A percentile compares a stretch with the other conserved stretches of the same genome.
These are phyloP conservation scores for Cottoperca gobio DNA, from an alignment of 2,797 vertebrate species.

Conservation along the genomic window DNA sequence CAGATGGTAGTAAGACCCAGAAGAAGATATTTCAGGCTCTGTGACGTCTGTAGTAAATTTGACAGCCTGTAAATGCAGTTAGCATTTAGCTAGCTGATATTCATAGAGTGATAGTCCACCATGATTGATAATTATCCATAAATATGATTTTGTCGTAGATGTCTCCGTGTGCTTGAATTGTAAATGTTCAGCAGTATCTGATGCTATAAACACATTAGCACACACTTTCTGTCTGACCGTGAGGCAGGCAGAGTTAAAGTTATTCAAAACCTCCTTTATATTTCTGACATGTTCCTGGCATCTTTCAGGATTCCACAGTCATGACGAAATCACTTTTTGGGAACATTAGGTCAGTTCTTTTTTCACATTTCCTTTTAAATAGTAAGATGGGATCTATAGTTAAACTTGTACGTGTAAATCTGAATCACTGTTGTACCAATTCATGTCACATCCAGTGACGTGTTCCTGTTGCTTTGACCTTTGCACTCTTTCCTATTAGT, in stretches of 20 bases:
- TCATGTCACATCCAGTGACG: slow-evolving; percentile 68
- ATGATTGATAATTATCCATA: slow-evolving; percentile 16
- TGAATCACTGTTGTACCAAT: slow-evolving; percentile 45
- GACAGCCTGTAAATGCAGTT: slow-evolving; percentile 42
- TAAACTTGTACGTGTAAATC: slow-evolving; percentile 48
- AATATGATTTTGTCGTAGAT: slow-evolving; percentile 1
- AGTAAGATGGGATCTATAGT: slow-evolving; percentile 42
- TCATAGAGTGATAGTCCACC: slow-evolving; percentile 4
- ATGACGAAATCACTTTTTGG: slow-evolving; percentile 74
- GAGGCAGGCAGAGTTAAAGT: slow-evolving; percentile 60
- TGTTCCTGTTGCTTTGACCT: slow-evolving; percentile 79
- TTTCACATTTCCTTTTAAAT: slow-evolving; percentile 64
- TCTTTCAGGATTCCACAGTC: slow-evolving; percentile 75
- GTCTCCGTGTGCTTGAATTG: neutral
- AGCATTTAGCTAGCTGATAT: slow-evolving; percentile 11
- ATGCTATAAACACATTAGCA: slow-evolving; percentile 68
- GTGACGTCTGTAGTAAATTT: slow-evolving; percentile 42
- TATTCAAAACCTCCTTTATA: slow-evolving; percentile 76
- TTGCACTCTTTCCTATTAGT: slow-evolving; percentile 68
- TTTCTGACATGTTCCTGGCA: slow-evolving; percentile 79
- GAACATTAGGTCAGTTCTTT: slow-evolving; percentile 64
- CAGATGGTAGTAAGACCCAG: slow-evolving; percentile 37
- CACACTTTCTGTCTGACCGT: slow-evolving; percentile 63
- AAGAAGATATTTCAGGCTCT: slow-evolving; percentile 37
- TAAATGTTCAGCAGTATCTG: slow-evolving; percentile 39